Percentiles rank a stretch among this genome's conserved stretches.
Conservation (phyloP, 2,888 invertebrate genomes). For the Cataglyphis altisquamis region DNA sequence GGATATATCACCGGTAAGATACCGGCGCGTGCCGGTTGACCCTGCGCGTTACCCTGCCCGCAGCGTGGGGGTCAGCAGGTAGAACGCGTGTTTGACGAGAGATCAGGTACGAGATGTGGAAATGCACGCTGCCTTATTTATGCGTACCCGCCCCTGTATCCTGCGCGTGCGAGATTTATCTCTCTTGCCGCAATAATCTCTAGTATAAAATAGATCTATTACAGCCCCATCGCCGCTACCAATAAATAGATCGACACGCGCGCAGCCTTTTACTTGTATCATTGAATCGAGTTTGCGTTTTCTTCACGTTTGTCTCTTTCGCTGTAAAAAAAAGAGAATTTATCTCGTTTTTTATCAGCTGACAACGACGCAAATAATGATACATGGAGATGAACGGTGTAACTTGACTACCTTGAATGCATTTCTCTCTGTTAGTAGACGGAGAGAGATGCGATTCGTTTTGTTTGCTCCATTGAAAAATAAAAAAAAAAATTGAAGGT, state of each 20-base stretch:
- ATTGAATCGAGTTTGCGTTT: not conserved
- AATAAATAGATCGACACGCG: not conserved
- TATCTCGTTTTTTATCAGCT: not conserved
- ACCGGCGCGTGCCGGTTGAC: slow-evolving; percentile 73
- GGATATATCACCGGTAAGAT: slow-evolving; percentile 50
- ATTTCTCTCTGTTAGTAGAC: not conserved
- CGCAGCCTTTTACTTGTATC: not conserved
- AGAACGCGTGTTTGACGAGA: slow-evolving; percentile 63
- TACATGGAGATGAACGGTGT: not conserved
- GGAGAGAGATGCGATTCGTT: not conserved
- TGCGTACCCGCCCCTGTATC: slow-evolving; percentile 49
- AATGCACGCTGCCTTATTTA: slow-evolving; percentile 59
- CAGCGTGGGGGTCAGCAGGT: slow-evolving; percentile 66
- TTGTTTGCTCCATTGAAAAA: not conserved
- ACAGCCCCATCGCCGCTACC: not conserved
- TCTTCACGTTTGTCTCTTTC: not conserved
- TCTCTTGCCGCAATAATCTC: not conserved
- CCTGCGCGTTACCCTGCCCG: slow-evolving; percentile 55
- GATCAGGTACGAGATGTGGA: slow-evolving; percentile 56
- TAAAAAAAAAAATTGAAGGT: not conserved
- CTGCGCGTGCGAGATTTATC: slow-evolving; percentile 29
- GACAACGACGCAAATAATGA: not conserved
- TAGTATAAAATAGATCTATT: not conserved
- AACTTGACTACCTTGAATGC: not conserved
- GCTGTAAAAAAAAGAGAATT: not conserved